A percentile compares a stretch with the other conserved stretches of the same genome.
Conservation (phyloP, 2,797 vertebrate genomes). For the Vespertilio murinus region DNA sequence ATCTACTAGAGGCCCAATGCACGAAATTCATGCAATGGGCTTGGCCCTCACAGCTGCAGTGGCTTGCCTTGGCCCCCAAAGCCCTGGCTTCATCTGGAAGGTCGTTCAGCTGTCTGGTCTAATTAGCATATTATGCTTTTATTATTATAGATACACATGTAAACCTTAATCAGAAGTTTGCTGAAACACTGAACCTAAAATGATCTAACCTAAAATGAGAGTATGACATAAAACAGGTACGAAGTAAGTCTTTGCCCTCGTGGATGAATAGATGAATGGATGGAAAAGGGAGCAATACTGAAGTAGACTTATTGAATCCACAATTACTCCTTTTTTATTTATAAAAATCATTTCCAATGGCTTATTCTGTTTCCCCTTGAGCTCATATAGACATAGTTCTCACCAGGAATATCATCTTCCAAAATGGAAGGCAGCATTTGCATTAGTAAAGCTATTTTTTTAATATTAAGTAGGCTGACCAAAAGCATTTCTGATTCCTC, state of each 20-base stretch:
- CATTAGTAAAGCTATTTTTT: slow-evolving; percentile 7
- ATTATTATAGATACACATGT: neutral
- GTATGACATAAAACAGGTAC: neutral
- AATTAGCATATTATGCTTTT: too few species aligned
- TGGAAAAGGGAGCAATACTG: neutral
- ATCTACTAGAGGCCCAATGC: neutral
- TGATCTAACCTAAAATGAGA: neutral
- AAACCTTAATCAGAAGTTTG: neutral
- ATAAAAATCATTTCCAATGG: neutral
- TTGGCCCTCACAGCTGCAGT: too few species aligned
- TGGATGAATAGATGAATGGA: neutral
- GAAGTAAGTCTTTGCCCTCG: neutral
- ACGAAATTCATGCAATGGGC: too few species aligned
- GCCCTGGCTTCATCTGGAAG: too few species aligned
- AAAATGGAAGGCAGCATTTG: slow-evolving; percentile 16
- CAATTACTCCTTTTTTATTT: neutral
- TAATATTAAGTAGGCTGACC: neutral
- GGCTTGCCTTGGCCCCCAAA: too few species aligned
- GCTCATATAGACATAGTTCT: neutral
- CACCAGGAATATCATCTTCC: neutral
- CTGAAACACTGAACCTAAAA: neutral
- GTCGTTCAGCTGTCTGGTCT: too few species aligned
- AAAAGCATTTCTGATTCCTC: slow-evolving; percentile 26
- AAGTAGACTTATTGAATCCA: neutral
- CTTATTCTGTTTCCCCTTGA: neutral